Conservation (phyloP, 2,113 vertebrate genomes). For the Suncus etruscus region DNA sequence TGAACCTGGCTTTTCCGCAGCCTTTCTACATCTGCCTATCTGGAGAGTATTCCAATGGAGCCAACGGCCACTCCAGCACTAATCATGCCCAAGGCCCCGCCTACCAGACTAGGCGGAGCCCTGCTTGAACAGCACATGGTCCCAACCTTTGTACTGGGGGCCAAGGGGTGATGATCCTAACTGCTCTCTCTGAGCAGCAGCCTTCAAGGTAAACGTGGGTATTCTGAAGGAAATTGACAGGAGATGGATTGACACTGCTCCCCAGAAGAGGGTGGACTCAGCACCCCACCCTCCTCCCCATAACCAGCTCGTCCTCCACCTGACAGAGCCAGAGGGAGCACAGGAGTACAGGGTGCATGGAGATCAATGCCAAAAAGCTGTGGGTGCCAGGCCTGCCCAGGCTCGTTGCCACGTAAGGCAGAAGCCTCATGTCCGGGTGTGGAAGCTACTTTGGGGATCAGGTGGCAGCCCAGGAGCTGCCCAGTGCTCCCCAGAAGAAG, state of each 20-base stretch:
- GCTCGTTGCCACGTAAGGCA: constrained; percentile 44
- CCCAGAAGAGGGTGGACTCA: too few species aligned
- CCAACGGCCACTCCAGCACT: neutral
- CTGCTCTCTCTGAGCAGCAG: neutral
- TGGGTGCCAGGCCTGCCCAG: constrained; percentile 10
- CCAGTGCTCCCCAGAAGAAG: neutral
- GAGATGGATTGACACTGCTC: too few species aligned
- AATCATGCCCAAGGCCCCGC: neutral
- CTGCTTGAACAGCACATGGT: neutral
- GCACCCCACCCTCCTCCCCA: neutral
- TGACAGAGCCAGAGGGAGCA: neutral
- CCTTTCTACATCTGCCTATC: neutral
- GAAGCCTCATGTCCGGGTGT: constrained; percentile 2
- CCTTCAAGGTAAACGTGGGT: neutral
- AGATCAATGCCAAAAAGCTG: neutral
- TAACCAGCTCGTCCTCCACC: neutral
- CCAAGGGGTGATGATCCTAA: too few species aligned
- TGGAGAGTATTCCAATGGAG: neutral
- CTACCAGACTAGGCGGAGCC: neutral
- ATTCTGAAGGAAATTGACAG: too few species aligned
- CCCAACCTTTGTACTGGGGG: too few species aligned
- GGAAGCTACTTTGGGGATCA: neutral
- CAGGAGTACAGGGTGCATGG: neutral
- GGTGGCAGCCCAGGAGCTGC: neutral
- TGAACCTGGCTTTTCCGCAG: constrained; percentile 1